These are phyloP conservation scores for Poeciliopsis turrubarensis DNA, from an alignment of 2,113 vertebrate genomes.

Conservation along the genomic window DNA sequence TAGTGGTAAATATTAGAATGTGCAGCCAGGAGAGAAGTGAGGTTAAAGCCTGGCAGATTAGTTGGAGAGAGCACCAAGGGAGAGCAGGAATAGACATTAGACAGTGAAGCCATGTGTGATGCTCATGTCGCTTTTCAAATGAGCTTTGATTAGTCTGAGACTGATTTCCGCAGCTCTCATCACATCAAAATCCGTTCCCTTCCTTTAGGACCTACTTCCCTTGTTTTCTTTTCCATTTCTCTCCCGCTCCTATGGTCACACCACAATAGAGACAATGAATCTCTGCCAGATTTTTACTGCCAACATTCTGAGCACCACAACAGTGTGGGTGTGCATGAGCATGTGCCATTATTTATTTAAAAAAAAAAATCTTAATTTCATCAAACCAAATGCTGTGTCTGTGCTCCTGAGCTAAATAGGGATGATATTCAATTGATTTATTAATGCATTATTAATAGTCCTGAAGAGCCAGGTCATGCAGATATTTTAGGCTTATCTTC, in stretches of 20 bases:
- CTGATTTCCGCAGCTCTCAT: conserved; percentile 76
- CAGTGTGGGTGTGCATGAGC: conserved; percentile 30
- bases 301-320: conserved; percentile 42
- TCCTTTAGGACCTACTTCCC: conserved; percentile 33
- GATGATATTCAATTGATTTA: conserved; percentile 78
- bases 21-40: conserved; percentile 59
- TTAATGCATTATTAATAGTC: conserved; percentile 78
- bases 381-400: conserved; percentile 56
- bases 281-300: conserved; percentile 37
- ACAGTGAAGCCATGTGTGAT: conserved; percentile 72
- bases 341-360: conserved; percentile 21
- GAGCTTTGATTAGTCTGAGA: conserved; percentile 71
- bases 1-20: conserved; percentile 68
- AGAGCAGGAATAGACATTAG: conserved; percentile 63
- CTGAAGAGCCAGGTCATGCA: conserved; percentile 60
- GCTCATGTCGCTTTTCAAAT: conserved; percentile 73
- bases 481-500: conserved; percentile 61
- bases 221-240: conserved; percentile 30
- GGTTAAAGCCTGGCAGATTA: conserved; percentile 66
- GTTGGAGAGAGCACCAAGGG: conserved; percentile 50
- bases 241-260: conserved; percentile 36
- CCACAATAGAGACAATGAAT: conserved; percentile 34
- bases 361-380: conserved; percentile 52
- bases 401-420: conserved; percentile 60
- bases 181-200: conserved; percentile 49